These are phyloP conservation scores for Oncorhynchus tshawytscha DNA, from an alignment of 2,113 vertebrate genomes.

Conservation along the genomic window DNA sequence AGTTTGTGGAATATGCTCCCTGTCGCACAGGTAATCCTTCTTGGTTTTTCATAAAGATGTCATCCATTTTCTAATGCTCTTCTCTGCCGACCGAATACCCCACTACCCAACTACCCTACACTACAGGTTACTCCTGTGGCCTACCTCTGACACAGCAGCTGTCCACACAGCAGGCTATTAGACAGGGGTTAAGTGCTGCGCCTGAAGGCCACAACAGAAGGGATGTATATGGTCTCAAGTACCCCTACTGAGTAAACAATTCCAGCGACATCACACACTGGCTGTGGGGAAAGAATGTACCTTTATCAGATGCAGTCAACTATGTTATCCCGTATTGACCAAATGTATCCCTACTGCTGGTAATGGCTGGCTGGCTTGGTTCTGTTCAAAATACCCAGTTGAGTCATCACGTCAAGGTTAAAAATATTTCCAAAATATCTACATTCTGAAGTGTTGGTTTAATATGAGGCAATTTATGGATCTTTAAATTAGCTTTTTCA, in stretches of 20 bases:
- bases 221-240: constrained; percentile 5
- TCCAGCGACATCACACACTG: not conserved
- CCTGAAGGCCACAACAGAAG: not conserved
- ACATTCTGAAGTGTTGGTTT: not conserved
- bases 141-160: constrained; percentile 3
- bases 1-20: constrained; percentile 86
- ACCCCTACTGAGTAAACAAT: not conserved
- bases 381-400: not conserved
- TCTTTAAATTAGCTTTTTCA: not conserved
- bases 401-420: not conserved
- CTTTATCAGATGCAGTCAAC: not conserved
- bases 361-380: not conserved
- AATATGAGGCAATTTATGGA: too few relatives aligned
- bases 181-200: constrained; percentile 7
- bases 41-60: not conserved
- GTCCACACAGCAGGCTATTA: not conserved
- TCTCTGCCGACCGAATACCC: not conserved
- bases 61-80: not conserved
- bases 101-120: not conserved
- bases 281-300: not conserved
- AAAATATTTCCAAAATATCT: not conserved
- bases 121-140: not conserved
- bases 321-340: not conserved
- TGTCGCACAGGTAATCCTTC: constrained; percentile 82
- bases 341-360: not conserved